Conservation (phyloP, 2,888 invertebrate species). For the Megalurothrips usitatus region DNA sequence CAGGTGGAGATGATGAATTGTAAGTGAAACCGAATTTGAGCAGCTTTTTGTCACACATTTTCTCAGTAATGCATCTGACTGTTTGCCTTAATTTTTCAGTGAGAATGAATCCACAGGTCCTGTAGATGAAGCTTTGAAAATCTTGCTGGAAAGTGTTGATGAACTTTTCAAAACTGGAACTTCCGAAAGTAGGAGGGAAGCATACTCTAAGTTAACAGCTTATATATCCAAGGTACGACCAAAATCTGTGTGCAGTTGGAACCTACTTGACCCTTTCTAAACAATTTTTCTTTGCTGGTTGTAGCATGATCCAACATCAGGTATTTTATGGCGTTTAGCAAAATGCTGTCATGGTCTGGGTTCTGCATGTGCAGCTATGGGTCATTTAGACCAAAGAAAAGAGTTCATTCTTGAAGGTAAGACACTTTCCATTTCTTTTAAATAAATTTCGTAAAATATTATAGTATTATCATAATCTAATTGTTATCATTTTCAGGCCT, state of each 20-base stretch:
- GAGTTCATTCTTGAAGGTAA: conserved; percentile 40
- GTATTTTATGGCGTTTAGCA: conserved; percentile 42
- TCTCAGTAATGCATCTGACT: no score
- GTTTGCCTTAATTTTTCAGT: neutral
- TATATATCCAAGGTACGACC: conserved; percentile 34
- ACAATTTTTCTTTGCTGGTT: conserved; percentile 28
- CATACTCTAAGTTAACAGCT: neutral
- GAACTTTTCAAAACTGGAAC: conserved; percentile 34
- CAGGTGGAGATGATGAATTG: conserved; percentile 34
- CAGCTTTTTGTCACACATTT: no score
- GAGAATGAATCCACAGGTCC: neutral
- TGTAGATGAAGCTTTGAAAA: conserved; percentile 21
- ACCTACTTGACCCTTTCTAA: neutral
- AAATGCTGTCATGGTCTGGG: conserved; percentile 40
- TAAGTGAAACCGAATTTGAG: conserved; percentile 25
- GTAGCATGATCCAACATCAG: conserved; percentile 37
- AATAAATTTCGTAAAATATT: neutral
- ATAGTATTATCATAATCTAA: neutral
- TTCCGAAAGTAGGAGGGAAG: neutral
- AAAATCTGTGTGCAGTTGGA: neutral
- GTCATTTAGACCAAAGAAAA: conserved; percentile 39
- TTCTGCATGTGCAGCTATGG: conserved; percentile 37
- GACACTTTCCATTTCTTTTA: neutral
- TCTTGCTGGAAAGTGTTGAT: conserved; percentile 36
- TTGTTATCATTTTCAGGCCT: conserved; percentile 48